Evolutionary conservation across 1,140 invertebrate species (phyloP), one percentile per base, ranked within the genome.

Genomic region (Colletes gigas): DNA sequence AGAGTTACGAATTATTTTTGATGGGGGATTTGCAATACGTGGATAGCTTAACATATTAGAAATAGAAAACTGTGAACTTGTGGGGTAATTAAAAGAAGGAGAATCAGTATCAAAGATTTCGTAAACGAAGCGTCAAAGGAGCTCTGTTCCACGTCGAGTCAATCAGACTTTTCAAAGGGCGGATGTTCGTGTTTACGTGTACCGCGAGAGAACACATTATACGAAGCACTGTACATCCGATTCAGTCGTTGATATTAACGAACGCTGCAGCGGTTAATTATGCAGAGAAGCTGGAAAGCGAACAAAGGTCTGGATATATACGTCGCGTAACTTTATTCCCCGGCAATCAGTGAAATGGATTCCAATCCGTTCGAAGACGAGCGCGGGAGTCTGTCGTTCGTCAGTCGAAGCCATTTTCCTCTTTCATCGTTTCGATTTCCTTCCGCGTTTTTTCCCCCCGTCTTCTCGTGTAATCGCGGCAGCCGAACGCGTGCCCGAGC

Each of bases 341-440:
- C 55, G 14, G 77, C 81, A 83, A 79, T 82, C 75, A 66, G 55
- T 50, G 65, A 82, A 78, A 78, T 84, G 76, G 65, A 84, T 84
- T 82, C 83, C 55, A 65, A 78, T 57, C 47, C 67, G 66, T 54
- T 79, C 71, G 76, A 65, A 73, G 59, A 83, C 57, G 75, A 79
- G 52, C 69, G 50, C 44, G 8, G 8, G 44, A 57, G 44, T 59
- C 59, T 55, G 39, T 63, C 44, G 71, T 63, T 63, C 17, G 15
- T 54, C 30, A 14, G 1, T n/a, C 62, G 47, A 21, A 47, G 57
- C 50, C 10, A 54, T 30, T 17, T 60, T 7, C 21, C 15, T 19
- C 60, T 65, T 17, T 59, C 65, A 21, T 60, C 54, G 30, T 67
- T 6, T 70, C 83, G 57, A 39, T 55, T 55, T 57, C 54, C 62